Evolutionary conservation across 2,113 vertebrate genomes (phyloP).

Genomic region (Delphinapterus leucas): DNA sequence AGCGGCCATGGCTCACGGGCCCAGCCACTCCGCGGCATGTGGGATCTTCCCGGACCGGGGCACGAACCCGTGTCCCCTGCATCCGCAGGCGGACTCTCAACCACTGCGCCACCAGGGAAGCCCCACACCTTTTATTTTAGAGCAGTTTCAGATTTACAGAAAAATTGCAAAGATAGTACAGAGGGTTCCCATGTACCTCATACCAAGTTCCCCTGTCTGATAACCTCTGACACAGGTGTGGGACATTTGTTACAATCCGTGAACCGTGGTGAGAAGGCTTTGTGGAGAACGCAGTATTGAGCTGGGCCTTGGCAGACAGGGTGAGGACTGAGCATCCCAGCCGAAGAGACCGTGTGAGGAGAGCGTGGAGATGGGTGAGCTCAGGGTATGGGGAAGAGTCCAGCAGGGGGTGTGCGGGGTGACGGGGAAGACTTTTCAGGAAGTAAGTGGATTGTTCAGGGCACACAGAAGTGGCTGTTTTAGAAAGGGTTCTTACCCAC

Average conservation of each 20-base stretch:
- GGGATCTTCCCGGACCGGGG: too few relatives aligned
- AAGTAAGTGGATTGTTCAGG: fast-evolving
- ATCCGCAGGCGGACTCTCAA: too few relatives aligned
- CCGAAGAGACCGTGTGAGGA: neutral
- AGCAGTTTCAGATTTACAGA: neutral
- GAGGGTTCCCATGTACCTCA: neutral
- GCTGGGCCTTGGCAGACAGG: neutral
- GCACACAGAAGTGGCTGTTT: neutral
- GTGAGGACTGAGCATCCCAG: fast-evolving
- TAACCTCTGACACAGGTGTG: too few relatives aligned
- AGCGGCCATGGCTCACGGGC: too few relatives aligned
- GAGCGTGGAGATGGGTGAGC: fast-evolving
- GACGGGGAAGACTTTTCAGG: neutral
- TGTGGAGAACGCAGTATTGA: neutral
- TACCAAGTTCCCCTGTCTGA: too few relatives aligned
- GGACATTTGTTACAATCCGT: neutral
- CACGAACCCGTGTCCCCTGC: too few relatives aligned
- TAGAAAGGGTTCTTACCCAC: neutral
- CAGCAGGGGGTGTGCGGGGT: fast-evolving
- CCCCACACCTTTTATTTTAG: neutral
- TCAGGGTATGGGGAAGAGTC: fast-evolving
- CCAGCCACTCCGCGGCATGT: too few relatives aligned
- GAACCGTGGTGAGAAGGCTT: neutral
- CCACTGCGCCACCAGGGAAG: too few relatives aligned
- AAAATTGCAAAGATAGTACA: neutral